A percentile compares a stretch with the other conserved stretches of the same genome.
phyloP scores from a whole-genome alignment of 64 coral and sea anemone genomes.

The Dendronephthya gigantea region DNA sequence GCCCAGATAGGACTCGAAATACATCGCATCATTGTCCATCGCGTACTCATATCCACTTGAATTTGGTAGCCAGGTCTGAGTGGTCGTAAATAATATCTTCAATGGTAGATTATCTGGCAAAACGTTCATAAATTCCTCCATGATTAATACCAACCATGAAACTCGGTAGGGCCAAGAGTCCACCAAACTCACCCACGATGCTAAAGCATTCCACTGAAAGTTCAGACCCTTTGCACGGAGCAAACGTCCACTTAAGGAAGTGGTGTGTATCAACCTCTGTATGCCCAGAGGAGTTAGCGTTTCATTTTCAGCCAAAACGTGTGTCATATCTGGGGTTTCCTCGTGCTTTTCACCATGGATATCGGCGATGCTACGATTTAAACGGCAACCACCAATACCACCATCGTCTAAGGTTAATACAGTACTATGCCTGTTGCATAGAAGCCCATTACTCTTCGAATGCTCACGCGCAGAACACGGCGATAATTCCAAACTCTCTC shows the following conservation, averaged over 20 bases:
- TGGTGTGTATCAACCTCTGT: constrained; percentile 74
- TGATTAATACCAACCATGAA: constrained; percentile 88
- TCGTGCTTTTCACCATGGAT: constrained; percentile 57
- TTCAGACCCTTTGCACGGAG: constrained; percentile 74
- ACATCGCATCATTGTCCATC: constrained; percentile 82
- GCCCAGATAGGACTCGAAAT: constrained; percentile 90
- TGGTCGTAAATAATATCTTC: constrained; percentile 84
- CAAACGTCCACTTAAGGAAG: constrained; percentile 73
- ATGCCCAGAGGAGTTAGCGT: constrained; percentile 84
- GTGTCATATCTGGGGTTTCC: constrained; percentile 70
- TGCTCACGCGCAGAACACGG: constrained; percentile 39
- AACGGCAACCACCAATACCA: constrained; percentile 58
- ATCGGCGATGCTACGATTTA: constrained; percentile 46
- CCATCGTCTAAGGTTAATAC: constrained; percentile 26
- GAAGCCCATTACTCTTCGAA: constrained; percentile 79
- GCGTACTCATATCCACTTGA: constrained; percentile 82
- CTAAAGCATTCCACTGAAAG: constrained; percentile 85
- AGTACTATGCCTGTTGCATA: constrained; percentile 34
- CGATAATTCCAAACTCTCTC: constrained; percentile 17
- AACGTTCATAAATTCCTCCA: constrained; percentile 62
- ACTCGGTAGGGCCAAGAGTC: constrained; percentile 90
- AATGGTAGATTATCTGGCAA: constrained; percentile 60
- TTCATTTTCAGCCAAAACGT: constrained; percentile 93
- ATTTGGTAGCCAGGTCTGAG: constrained; percentile 59
- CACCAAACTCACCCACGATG: constrained; percentile 89